Percentiles rank a stretch among this genome's conserved stretches.
These are phyloP conservation scores for Falco punctatus DNA, from an alignment of 2,113 vertebrate genomes.

Conservation along the genomic window DNA sequence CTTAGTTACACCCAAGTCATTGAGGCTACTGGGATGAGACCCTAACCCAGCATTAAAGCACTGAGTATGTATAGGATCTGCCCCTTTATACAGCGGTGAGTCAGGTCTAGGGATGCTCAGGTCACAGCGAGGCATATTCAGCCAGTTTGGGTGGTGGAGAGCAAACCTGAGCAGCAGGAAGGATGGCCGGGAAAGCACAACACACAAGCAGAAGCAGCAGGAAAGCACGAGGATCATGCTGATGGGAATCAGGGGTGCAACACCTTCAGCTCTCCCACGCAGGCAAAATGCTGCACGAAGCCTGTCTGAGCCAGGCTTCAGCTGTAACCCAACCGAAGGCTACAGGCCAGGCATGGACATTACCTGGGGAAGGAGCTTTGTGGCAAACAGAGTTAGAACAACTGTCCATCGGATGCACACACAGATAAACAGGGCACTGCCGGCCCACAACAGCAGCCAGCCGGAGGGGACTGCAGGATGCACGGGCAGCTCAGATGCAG, in stretches of 20 bases:
- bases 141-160: neutral
- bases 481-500: rapidly evolving
- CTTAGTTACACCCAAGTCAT: neutral
- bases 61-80: neutral
- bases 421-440: rapidly evolving
- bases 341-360: neutral
- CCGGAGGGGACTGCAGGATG: neutral
- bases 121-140: neutral
- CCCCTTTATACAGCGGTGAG: neutral
- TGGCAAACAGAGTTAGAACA: neutral
- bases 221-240: rapidly evolving
- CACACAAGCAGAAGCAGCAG: neutral
- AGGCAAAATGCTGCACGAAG: neutral
- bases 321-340: neutral
- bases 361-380: neutral
- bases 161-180: neutral
- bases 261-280: neutral
- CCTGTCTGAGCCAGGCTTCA: neutral
- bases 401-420: neutral
- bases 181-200: neutral
- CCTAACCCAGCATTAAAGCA: neutral
- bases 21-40: neutral
- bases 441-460: neutral
- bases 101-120: neutral
- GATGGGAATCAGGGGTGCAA: neutral